Percentiles rank a stretch among this genome's conserved stretches.
Conservation (phyloP, 64 coral and sea anemone species). For the Porites lutea region DNA sequence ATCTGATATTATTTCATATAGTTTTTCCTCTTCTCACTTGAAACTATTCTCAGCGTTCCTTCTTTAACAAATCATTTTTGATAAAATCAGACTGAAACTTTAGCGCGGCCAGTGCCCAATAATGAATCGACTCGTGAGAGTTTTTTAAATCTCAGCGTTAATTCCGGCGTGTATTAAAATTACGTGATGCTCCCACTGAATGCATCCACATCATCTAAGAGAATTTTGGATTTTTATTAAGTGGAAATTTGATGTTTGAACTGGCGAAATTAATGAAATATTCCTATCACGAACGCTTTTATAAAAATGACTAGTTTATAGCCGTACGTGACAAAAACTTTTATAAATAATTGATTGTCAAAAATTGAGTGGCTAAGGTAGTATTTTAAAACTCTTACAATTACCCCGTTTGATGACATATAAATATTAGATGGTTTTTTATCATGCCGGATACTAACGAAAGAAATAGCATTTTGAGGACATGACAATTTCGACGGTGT, state of each 20-base stretch:
- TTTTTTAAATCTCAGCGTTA: no score
- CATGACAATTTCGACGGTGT: not conserved
- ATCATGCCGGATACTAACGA: not conserved
- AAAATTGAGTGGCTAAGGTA: not conserved
- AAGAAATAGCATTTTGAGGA: not conserved
- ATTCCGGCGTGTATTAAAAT: no score
- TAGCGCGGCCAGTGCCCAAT: no score
- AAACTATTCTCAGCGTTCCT: no score
- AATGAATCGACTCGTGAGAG: no score
- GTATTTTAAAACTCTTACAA: not conserved
- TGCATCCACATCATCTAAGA: not conserved
- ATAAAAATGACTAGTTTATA: not conserved
- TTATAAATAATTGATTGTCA: conserved; percentile 15
- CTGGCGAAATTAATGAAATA: not conserved
- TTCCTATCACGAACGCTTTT: not conserved
- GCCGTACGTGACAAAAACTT: not conserved
- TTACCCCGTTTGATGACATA: not conserved
- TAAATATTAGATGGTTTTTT: not conserved
- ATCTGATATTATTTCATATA: no score
- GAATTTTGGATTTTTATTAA: not conserved
- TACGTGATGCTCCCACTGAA: not conserved
- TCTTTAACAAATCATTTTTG: no score
- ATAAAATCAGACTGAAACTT: no score
- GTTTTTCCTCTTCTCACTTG: no score
- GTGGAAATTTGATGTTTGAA: not conserved